Evolutionary conservation across 1,140 invertebrate species (phyloP).

Genomic region (Drosophila nigrodunni): DNA sequence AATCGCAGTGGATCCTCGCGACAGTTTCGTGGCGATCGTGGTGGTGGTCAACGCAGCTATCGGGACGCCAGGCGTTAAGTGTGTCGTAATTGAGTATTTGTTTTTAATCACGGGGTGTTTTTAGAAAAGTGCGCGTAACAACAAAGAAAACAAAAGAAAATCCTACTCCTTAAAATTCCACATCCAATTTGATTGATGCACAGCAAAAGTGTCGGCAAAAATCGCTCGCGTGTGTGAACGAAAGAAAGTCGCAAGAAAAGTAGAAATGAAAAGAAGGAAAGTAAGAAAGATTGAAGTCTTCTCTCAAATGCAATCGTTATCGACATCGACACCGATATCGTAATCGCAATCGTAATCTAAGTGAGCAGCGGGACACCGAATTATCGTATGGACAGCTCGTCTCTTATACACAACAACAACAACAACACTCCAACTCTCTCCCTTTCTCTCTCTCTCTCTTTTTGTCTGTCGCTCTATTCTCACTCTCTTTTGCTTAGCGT

Average conservation of each 20-base stretch:
- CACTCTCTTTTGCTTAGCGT: slow-evolving; percentile 49
- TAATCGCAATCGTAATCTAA: slow-evolving; percentile 37
- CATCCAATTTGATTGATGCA: slow-evolving; percentile 7
- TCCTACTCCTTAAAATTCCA: slow-evolving; percentile 7
- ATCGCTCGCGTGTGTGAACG: slow-evolving; percentile 31
- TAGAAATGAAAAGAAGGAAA: slow-evolving; percentile 19
- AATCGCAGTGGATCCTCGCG: slow-evolving; percentile 64
- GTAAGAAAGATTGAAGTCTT: too few relatives aligned
- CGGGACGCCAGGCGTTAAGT: slow-evolving; percentile 69
- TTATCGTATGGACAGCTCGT: slow-evolving; percentile 50
- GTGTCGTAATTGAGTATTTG: slow-evolving; percentile 50
- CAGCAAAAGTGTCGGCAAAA: slow-evolving; percentile 17
- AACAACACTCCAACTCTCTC: slow-evolving; percentile 66
- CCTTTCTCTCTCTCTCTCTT: slow-evolving; percentile 27
- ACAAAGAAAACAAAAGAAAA: not conserved
- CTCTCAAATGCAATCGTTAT: too few relatives aligned
- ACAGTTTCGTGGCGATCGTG: slow-evolving; percentile 64
- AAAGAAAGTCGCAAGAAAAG: slow-evolving; percentile 9
- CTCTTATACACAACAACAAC: slow-evolving; percentile 57
- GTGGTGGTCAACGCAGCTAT: slow-evolving; percentile 73
- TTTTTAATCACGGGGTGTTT: slow-evolving; percentile 29
- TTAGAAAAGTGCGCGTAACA: slow-evolving; percentile 56
- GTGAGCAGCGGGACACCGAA: slow-evolving; percentile 38
- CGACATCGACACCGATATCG: not conserved
- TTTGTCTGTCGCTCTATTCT: slow-evolving; percentile 23